Evolutionary conservation across 2,888 invertebrate species (phyloP).

Genomic region (Stomorhina lunata): DNA sequence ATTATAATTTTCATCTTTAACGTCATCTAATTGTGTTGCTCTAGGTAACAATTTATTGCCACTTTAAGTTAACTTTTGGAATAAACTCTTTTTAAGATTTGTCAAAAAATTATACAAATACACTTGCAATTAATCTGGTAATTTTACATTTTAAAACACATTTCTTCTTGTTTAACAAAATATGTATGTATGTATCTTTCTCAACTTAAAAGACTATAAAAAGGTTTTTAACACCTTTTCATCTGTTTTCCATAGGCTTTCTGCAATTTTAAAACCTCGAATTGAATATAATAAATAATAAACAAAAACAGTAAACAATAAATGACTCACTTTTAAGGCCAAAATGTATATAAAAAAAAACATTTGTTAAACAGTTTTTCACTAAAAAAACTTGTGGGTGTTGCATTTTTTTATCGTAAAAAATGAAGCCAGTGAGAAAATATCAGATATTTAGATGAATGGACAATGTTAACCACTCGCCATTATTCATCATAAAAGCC

Average conservation of each 20-base stretch:
- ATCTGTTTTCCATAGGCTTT: background rate
- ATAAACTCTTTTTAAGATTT: too few species aligned
- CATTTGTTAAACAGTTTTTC: background rate
- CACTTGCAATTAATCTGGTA: too few species aligned
- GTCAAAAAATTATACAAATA: too few species aligned
- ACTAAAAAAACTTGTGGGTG: slow-evolving; percentile 12
- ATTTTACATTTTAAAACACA: too few species aligned
- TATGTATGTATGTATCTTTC: too few species aligned
- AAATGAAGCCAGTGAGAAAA: background rate
- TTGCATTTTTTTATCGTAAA: slow-evolving; percentile 21
- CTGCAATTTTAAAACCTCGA: slow-evolving; percentile 5
- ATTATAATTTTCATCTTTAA: too few species aligned
- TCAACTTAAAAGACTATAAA: background rate
- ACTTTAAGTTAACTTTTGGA: too few species aligned
- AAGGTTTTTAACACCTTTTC: background rate
- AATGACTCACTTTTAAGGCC: slow-evolving; percentile 25
- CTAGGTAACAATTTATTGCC: too few species aligned
- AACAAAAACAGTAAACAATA: slow-evolving; percentile 1
- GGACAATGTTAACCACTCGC: background rate
- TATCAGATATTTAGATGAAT: background rate
- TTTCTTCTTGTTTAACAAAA: too few species aligned
- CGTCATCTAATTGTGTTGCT: too few species aligned
- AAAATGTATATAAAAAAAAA: background rate
- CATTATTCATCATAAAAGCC: background rate
- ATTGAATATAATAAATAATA: slow-evolving; percentile 3